Evolutionary conservation across 2,113 vertebrate genomes (phyloP).

Genomic region (Sterna hirundo): DNA sequence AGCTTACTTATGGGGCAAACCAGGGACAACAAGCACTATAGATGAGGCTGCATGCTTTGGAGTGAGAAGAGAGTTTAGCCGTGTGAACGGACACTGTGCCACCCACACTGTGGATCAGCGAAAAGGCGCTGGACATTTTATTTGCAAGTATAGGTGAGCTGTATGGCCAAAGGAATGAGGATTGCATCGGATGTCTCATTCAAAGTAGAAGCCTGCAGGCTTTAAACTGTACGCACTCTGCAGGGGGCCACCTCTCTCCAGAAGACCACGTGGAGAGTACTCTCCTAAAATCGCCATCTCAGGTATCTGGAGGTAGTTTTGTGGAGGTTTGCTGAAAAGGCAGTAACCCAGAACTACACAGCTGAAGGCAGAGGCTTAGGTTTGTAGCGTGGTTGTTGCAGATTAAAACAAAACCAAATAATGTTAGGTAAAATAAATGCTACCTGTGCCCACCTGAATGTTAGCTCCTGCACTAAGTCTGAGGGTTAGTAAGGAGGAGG

Average conservation of each 20-base stretch:
- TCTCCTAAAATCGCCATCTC: neutral
- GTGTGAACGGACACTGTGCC: accelerated
- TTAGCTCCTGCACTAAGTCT: neutral
- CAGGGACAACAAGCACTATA: neutral
- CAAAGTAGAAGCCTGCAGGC: neutral
- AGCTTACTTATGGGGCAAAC: neutral
- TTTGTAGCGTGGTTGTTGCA: neutral
- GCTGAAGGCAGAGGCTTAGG: neutral
- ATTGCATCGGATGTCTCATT: neutral
- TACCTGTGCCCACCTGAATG: neutral
- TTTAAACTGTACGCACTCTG: neutral
- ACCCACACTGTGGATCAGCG: neutral
- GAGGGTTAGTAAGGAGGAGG: neutral
- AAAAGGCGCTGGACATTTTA: neutral
- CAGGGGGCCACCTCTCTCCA: neutral
- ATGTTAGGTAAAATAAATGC: neutral
- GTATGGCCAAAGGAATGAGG: neutral
- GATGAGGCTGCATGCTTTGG: neutral
- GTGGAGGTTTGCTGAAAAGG: neutral
- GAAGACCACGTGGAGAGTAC: neutral
- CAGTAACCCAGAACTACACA: neutral
- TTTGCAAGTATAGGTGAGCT: neutral
- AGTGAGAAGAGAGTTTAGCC: neutral
- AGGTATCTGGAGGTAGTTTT: neutral
- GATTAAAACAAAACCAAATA: neutral